Conservation (phyloP, 2,888 invertebrate genomes). For the Harmothoe impar region DNA sequence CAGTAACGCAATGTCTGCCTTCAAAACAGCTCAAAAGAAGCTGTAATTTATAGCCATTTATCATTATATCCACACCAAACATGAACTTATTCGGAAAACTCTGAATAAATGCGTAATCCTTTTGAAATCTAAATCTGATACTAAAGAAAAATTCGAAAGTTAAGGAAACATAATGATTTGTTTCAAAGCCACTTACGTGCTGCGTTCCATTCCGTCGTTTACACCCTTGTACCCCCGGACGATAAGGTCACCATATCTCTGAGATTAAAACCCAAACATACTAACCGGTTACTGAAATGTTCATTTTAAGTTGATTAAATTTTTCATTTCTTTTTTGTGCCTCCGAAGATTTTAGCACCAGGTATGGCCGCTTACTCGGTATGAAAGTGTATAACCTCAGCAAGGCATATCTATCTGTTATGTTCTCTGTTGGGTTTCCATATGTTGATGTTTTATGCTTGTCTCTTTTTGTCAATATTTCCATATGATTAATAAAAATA, state of each 20-base stretch:
- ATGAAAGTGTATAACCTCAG: not conserved
- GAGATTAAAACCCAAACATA: slow-evolving; percentile 8
- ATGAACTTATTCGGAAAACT: too few relatives aligned
- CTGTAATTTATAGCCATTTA: too few relatives aligned
- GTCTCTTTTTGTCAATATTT: not conserved
- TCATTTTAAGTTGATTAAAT: slow-evolving; percentile 48
- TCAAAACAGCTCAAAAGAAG: too few relatives aligned
- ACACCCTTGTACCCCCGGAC: not conserved
- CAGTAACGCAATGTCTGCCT: too few relatives aligned
- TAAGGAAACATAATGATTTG: not conserved
- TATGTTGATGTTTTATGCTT: not conserved
- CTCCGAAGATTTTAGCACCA: slow-evolving; percentile 55
- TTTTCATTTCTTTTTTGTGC: slow-evolving; percentile 57
- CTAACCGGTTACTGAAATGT: slow-evolving; percentile 44
- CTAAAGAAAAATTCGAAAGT: too few relatives aligned
- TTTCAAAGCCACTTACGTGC: not conserved
- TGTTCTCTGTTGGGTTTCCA: not conserved
- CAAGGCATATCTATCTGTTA: not conserved
- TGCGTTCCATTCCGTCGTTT: not conserved
- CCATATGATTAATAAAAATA: not conserved
- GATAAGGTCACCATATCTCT: not conserved
- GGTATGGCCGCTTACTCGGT: slow-evolving; percentile 54
- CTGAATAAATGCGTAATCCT: too few relatives aligned
- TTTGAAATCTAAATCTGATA: too few relatives aligned
- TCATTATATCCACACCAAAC: too few relatives aligned